phyloP scores from a whole-genome alignment of 1,140 invertebrate species.

The Triops cancriformis region DNA sequence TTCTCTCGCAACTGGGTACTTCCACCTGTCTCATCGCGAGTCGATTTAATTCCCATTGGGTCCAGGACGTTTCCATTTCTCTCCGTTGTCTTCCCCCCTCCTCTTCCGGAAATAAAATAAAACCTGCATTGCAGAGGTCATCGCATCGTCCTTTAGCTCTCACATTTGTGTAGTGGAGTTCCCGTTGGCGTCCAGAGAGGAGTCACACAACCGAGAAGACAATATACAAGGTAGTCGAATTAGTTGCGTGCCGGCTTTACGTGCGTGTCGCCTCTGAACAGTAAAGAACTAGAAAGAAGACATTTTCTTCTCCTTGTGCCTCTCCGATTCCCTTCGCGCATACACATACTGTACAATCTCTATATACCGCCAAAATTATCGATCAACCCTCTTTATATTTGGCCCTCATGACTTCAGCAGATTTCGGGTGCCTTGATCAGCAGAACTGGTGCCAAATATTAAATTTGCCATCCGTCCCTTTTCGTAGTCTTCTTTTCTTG shows the following conservation, averaged over 20 bases:
- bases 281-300: neutral
- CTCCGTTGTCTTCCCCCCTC: neutral
- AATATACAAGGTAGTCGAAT: neutral
- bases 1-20: neutral
- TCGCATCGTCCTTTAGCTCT: neutral
- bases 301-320: neutral
- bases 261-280: too few species aligned
- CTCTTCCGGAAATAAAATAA: neutral
- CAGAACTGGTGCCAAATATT: neutral
- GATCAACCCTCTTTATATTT: neutral
- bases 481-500: neutral
- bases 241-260: neutral
- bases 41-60: neutral
- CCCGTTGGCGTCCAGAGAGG: neutral
- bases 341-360: neutral
- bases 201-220: neutral
- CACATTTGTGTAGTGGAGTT: neutral
- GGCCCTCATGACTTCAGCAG: neutral
- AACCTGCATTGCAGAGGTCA: constrained; percentile 9
- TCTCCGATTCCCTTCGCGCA: neutral
- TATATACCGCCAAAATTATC: neutral
- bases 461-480: neutral
- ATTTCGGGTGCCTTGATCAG: neutral
- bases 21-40: neutral
- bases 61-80: neutral